Conservation (phyloP, 1,140 invertebrate genomes). For the Euwallacea fornicatus region DNA sequence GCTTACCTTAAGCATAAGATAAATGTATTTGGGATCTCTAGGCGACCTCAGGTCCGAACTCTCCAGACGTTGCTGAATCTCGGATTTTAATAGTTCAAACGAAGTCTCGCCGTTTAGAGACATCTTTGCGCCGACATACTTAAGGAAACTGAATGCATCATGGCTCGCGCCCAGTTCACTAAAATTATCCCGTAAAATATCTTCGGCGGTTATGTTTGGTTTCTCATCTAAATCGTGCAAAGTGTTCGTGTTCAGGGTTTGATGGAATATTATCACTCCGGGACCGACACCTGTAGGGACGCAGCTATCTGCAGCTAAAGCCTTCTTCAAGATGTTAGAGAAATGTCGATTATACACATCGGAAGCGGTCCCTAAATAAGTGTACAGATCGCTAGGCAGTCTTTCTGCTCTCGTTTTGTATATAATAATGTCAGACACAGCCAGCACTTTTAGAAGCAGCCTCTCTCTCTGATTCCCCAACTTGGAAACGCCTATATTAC, state of each 20-base stretch:
- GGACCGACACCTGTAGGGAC: constrained; percentile 61
- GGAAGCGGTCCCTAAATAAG: constrained; percentile 78
- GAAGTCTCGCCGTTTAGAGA: constrained; percentile 60
- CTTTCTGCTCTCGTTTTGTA: constrained; percentile 78
- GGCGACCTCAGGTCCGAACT: constrained; percentile 71
- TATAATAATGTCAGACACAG: constrained; percentile 80
- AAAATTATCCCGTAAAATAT: constrained; percentile 67
- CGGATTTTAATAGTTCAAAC: constrained; percentile 58
- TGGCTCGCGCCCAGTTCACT: constrained; percentile 63
- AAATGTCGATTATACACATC: constrained; percentile 77
- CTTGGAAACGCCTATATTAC: constrained; percentile 57
- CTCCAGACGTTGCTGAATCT: constrained; percentile 62
- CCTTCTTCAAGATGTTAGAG: constrained; percentile 56
- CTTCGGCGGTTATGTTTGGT: constrained; percentile 62
- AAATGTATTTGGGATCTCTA: constrained; percentile 67
- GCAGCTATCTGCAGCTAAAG: constrained; percentile 40
- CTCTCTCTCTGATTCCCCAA: constrained; percentile 72
- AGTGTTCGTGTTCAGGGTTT: constrained; percentile 73
- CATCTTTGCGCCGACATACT: constrained; percentile 70
- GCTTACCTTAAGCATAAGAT: constrained; percentile 65
- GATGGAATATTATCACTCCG: constrained; percentile 79
- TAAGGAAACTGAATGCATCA: constrained; percentile 73
- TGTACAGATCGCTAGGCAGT: constrained; percentile 77
- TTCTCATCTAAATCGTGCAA: constrained; percentile 54
- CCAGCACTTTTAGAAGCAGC: constrained; percentile 76